Percentiles rank a stretch among this genome's conserved stretches.
Conservation (phyloP, 2,888 invertebrate species). For the Dasysyrphus tricinctus region DNA sequence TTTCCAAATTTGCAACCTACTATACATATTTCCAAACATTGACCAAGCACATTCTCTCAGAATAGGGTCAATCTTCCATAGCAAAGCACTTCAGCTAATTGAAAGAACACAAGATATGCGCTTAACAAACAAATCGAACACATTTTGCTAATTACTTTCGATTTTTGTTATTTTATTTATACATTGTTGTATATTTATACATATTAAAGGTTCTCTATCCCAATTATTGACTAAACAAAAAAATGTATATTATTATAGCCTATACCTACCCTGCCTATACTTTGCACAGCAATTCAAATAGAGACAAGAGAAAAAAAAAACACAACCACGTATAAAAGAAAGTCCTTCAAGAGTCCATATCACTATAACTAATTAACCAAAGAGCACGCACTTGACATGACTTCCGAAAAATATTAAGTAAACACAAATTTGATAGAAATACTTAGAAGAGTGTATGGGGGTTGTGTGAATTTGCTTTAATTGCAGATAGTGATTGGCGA, state of each 20-base stretch:
- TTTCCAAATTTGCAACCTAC: constrained; percentile 22
- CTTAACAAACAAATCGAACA: constrained; percentile 49
- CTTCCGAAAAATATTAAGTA: constrained; percentile 1
- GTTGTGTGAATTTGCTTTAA: constrained; percentile 4
- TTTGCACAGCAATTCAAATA: constrained; percentile 33
- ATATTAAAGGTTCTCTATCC: background rate
- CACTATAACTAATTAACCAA: constrained; percentile 69
- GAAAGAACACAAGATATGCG: constrained; percentile 30
- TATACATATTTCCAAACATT: constrained; percentile 2
- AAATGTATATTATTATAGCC: background rate
- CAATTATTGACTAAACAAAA: constrained; percentile 22
- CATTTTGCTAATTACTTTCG: constrained; percentile 65
- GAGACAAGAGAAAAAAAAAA: background rate
- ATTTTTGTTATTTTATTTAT: constrained; percentile 39
- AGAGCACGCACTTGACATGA: constrained; percentile 60
- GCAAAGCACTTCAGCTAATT: constrained; percentile 58
- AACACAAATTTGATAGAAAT: constrained; percentile 9
- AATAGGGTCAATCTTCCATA: constrained; percentile 48
- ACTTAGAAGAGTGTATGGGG: background rate
- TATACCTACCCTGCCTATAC: background rate
- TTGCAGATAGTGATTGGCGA: background rate
- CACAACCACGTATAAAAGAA: background rate
- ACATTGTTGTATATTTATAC: background rate
- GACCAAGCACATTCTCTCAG: constrained; percentile 20
- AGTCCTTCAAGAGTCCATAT: constrained; percentile 71